Base-by-base conservation (phyloP, 92 coral and sea anemone species). In the Heliopora coerulea region DNA sequence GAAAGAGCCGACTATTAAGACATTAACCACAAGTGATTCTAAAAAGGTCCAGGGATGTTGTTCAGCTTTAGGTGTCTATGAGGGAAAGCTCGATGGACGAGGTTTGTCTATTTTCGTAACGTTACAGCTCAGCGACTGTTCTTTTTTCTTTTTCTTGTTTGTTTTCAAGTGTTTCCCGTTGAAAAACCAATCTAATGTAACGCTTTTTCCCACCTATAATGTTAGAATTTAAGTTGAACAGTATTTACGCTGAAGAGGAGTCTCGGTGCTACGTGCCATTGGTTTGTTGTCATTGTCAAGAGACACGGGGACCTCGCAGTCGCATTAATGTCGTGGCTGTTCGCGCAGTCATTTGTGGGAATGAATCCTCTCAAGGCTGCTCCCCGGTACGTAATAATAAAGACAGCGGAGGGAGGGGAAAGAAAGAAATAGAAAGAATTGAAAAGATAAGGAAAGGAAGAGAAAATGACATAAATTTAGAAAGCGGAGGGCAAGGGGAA, bases 211-310 rank as follows among this genome's bases (percentile, higher is more conserved):
- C 33, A 25, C 28, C 44, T 58, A 28, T 59, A 13, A n/a, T 73
- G 49, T 15, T 23, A 86, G 90, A 76, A 25, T 3, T 80, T 37
- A 79, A 68, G 62, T 42, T 83, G 31, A 87, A 87, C 66, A 65
- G 86, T 35, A 33, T 70, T 19, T 83, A 54, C 40, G 86, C 78
- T 25, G 86, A 85, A 31, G 85, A 85, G 62, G 74, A 57, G 14
- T 67, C 80, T 5, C 59, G 32, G 28, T 82, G 89, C 37, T 79
- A 65, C 74, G 78, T 87, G 12, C 88, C 97, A 6, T 83, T 79
- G 25, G 69, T 75, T 3, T 91, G 97, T 44, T 13, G 28, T 33
- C 74, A 46, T 5, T 67, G 74, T 15, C 30, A 67, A 27, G 57
- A 66, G 19, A 7, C 58, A 0, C 58, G 73, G 2, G 11, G n/a